These are phyloP conservation scores for Hylaeus anthracinus DNA, from an alignment of 1,140 invertebrate species.

Conservation along the genomic window DNA sequence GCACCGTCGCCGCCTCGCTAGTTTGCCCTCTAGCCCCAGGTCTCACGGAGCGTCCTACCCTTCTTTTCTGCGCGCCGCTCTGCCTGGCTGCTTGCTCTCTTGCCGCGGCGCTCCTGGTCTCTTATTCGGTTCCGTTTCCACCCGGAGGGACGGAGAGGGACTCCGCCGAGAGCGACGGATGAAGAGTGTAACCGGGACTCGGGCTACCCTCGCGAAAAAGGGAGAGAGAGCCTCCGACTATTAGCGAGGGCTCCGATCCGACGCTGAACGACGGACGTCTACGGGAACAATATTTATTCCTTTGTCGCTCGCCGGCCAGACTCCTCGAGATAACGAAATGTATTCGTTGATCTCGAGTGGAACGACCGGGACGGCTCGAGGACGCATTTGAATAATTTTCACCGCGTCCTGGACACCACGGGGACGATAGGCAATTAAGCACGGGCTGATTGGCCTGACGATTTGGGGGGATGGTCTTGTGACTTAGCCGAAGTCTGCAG, in stretches of 20 bases:
- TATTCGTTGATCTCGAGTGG: slow-evolving; percentile 43
- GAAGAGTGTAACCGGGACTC: slow-evolving; percentile 45
- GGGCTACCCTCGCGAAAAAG: slow-evolving; percentile 37
- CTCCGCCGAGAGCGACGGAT: slow-evolving; percentile 42
- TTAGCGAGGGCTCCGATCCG: slow-evolving; percentile 61
- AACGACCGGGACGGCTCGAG: slow-evolving; percentile 11
- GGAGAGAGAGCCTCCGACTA: slow-evolving; percentile 29
- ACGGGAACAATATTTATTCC: slow-evolving; percentile 60
- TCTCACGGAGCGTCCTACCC: slow-evolving; percentile 30
- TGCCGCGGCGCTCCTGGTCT: slow-evolving; percentile 30
- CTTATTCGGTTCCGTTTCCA: slow-evolving; percentile 61
- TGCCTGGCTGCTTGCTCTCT: slow-evolving; percentile 22
- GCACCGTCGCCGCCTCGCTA: slow-evolving; percentile 28
- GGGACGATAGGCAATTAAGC: not conserved
- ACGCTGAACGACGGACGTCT: slow-evolving; percentile 38
- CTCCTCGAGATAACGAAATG: slow-evolving; percentile 61
- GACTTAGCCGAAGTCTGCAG: not conserved
- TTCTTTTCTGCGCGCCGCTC: slow-evolving; percentile 41
- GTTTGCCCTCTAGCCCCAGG: slow-evolving; percentile 37
- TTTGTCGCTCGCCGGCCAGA: slow-evolving; percentile 57
- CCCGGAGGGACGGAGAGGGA: slow-evolving; percentile 33
- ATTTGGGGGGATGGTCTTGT: not conserved
- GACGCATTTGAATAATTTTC: slow-evolving; percentile 56
- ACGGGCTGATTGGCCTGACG: not conserved
- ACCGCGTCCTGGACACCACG: not conserved